Conservation (phyloP, 2,888 invertebrate genomes). For the Drepanosiphum platanoidis region DNA sequence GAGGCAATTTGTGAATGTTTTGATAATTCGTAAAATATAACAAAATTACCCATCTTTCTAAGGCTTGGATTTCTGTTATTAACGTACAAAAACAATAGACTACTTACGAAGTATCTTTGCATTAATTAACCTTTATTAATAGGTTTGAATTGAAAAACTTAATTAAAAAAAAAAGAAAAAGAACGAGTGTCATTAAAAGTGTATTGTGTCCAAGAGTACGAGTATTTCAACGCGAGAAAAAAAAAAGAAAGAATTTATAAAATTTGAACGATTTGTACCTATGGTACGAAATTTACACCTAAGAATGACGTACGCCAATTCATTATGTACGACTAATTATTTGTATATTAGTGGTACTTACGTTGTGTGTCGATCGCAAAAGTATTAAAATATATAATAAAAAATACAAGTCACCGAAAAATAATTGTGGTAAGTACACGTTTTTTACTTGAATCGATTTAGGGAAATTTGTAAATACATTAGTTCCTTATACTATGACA, state of each 20-base stretch:
- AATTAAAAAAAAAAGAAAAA: background rate
- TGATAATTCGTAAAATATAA: slow-evolving; percentile 13
- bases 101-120: background rate
- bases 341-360: too few relatives aligned
- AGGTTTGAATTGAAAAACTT: background rate
- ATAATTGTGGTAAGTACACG: too few relatives aligned
- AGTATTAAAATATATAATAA: too few relatives aligned
- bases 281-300: too few relatives aligned
- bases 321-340: too few relatives aligned
- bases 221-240: background rate
- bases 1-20: slow-evolving; percentile 16
- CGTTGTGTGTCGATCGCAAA: too few relatives aligned
- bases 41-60: background rate
- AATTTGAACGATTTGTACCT: too few relatives aligned
- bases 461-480: too few relatives aligned
- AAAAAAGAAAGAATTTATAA: background rate
- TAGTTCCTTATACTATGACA: too few relatives aligned
- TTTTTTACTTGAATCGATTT: too few relatives aligned
- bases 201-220: background rate
- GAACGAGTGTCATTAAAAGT: background rate
- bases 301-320: too few relatives aligned
- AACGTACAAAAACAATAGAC: background rate
- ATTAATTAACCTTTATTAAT: slow-evolving; percentile 1
- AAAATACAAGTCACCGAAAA: too few relatives aligned
- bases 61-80: background rate